Conservation (phyloP, 2,797 vertebrate genomes). For the Parambassis ranga region DNA sequence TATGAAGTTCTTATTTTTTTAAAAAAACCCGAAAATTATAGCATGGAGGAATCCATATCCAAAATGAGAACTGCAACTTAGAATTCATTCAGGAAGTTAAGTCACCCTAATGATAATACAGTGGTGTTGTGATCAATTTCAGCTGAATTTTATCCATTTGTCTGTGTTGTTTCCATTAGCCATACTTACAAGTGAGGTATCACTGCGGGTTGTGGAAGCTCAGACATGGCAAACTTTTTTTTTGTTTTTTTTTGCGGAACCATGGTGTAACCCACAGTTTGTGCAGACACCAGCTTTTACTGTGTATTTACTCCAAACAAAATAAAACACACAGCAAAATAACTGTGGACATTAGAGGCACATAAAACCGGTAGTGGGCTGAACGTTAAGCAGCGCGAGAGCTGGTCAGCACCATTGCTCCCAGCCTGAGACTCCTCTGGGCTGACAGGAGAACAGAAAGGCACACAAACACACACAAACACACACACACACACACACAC, state of each 20-base stretch:
- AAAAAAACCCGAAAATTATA: no score
- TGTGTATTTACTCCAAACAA: constrained; percentile 33
- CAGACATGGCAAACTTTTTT: constrained; percentile 9
- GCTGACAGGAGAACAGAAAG: constrained; percentile 59
- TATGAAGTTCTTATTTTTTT: no score
- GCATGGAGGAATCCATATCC: no score
- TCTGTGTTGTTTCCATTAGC: background rate
- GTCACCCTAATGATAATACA: background rate
- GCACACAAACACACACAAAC: constrained; percentile 54
- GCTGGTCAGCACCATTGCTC: constrained; percentile 61
- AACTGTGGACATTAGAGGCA: constrained; percentile 44
- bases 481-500: constrained; percentile 52
- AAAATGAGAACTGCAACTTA: no score
- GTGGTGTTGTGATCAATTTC: background rate
- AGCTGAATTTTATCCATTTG: background rate
- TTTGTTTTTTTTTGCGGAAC: no score
- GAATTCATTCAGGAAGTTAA: background rate
- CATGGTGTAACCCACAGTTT: background rate
- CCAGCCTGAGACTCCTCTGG: constrained; percentile 37
- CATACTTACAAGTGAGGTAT: background rate
- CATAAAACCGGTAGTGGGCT: constrained; percentile 45
- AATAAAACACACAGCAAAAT: constrained; percentile 25
- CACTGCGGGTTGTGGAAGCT: constrained; percentile 29
- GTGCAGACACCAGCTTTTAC: constrained; percentile 17
- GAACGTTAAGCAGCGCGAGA: constrained; percentile 36